These are phyloP conservation scores for Cryptosula pallasiana DNA, from an alignment of 2,888 invertebrate species.

Conservation along the genomic window DNA sequence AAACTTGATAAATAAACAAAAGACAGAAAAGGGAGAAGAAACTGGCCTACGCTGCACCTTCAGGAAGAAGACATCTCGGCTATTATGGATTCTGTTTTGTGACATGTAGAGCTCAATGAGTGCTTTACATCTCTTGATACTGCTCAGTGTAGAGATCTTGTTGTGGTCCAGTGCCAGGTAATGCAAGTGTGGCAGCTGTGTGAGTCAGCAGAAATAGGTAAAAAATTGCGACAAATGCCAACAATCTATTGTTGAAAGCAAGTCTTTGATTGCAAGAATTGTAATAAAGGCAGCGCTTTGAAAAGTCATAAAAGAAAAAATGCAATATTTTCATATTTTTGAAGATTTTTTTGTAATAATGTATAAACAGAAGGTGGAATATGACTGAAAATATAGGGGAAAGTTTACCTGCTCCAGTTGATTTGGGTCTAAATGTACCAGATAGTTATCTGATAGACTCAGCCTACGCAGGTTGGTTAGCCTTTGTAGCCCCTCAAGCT, in stretches of 20 bases:
- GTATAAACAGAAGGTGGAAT: constrained; percentile 1
- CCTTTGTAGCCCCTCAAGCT: constrained; percentile 41
- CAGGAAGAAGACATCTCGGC: constrained; percentile 48
- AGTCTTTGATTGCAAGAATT: constrained; percentile 24
- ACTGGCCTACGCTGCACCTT: too few relatives aligned
- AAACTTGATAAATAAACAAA: background rate
- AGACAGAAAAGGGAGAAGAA: too few relatives aligned
- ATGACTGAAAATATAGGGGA: too few relatives aligned
- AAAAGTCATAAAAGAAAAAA: too few relatives aligned
- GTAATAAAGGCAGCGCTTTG: background rate
- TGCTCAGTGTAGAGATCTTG: constrained; percentile 39
- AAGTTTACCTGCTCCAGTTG: constrained; percentile 34
- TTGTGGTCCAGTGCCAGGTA: constrained; percentile 49
- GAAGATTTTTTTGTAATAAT: too few relatives aligned
- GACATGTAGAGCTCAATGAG: constrained; percentile 51
- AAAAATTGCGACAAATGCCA: too few relatives aligned
- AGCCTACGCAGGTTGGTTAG: constrained; percentile 40
- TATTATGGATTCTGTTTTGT: constrained; percentile 46
- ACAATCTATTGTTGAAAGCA: too few relatives aligned
- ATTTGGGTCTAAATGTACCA: constrained; percentile 39
- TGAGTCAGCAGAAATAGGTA: too few relatives aligned
- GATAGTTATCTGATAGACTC: constrained; percentile 46
- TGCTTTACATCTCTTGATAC: constrained; percentile 38
- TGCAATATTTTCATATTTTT: too few relatives aligned
- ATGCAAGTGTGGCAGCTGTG: constrained; percentile 36